Conservation (phyloP, 2,113 vertebrate genomes). For the western clawed frog (Xenopus tropicalis) region UCB_Xtro_10.0 CM004450.2:34328001-34328500, state of each 20-base stretch:
- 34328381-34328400: too few species aligned
- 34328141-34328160: constrained; percentile 89
- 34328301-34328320: constrained; percentile 97
- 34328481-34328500: too few species aligned
- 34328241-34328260: constrained; percentile 94
- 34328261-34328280: constrained; percentile 96
- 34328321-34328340: constrained; percentile 93
- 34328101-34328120: constrained; percentile 84
- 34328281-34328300: constrained; percentile 93
- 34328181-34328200: constrained; percentile 91
- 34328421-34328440: too few species aligned
- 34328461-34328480: too few species aligned
- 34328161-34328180: constrained; percentile 91
- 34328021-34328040: too few species aligned
- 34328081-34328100: constrained; percentile 90
- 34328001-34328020: too few species aligned
- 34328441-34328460: too few species aligned
- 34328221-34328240: constrained; percentile 93
- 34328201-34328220: constrained; percentile 93
- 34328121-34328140: constrained; percentile 81
- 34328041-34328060: background rate
- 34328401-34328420: too few species aligned
- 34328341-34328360: constrained; percentile 93
- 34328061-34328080: constrained; percentile 98
- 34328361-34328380: constrained; percentile 62